phyloP scores from a whole-genome alignment of 2,888 invertebrate genomes.

The Ypsolopha sequella region DNA sequence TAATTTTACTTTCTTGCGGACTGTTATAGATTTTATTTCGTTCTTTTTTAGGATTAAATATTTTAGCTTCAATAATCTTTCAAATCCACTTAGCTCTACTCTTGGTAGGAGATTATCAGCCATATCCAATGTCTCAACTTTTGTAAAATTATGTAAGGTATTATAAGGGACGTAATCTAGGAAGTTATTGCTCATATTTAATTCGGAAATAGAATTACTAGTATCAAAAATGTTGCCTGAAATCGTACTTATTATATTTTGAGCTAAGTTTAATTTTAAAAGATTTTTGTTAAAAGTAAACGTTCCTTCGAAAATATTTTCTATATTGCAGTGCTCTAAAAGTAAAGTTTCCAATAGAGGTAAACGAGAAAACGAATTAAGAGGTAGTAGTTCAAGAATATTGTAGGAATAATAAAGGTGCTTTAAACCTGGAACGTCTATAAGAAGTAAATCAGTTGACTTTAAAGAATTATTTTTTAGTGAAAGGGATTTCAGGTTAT shows the following conservation, averaged over 20 bases:
- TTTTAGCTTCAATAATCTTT: slow-evolving; percentile 45
- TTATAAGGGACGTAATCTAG: slow-evolving; percentile 84
- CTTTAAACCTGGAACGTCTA: slow-evolving; percentile 82
- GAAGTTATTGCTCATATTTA: slow-evolving; percentile 80
- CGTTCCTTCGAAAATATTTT: slow-evolving; percentile 75
- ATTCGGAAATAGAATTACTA: slow-evolving; percentile 78
- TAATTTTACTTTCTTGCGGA: slow-evolving; percentile 43
- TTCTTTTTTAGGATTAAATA: slow-evolving; percentile 51
- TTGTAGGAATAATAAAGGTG: slow-evolving; percentile 81
- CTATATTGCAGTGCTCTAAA: slow-evolving; percentile 78
- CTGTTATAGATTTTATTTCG: slow-evolving; percentile 47
- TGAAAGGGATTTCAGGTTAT: slow-evolving; percentile 83
- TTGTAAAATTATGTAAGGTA: slow-evolving; percentile 79
- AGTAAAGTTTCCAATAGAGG: slow-evolving; percentile 82
- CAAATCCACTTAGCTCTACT: slow-evolving; percentile 75
- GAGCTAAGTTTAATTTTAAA: slow-evolving; percentile 78
- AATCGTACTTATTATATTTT: slow-evolving; percentile 76
- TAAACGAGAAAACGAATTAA: slow-evolving; percentile 78
- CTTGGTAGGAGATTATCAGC: slow-evolving; percentile 77
- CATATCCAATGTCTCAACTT: slow-evolving; percentile 78
- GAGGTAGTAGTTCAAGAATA: slow-evolving; percentile 80
- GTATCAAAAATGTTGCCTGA: slow-evolving; percentile 76
- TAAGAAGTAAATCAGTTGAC: slow-evolving; percentile 75
- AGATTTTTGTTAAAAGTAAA: slow-evolving; percentile 83
- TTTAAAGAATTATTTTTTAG: slow-evolving; percentile 80